Conservation (phyloP, 2,888 invertebrate species). For the Hypomecis punctinalis region DNA sequence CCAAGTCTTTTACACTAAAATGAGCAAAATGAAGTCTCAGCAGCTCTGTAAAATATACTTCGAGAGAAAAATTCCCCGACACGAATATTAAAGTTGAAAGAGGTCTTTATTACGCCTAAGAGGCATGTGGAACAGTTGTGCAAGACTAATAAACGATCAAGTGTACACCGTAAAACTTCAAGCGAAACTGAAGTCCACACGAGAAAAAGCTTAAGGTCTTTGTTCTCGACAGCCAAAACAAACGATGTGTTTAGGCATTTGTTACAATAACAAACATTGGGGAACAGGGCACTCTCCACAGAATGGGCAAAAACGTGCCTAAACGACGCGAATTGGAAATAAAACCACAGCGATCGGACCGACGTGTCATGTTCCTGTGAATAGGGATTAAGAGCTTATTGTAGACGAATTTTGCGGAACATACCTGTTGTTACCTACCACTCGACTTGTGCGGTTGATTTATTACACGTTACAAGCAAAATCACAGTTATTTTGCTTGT, state of each 20-base stretch:
- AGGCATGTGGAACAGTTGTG: constrained; percentile 58
- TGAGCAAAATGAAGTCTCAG: constrained; percentile 31
- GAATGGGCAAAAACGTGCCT: constrained; percentile 70
- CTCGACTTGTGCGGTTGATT: constrained; percentile 38
- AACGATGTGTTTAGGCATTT: constrained; percentile 74
- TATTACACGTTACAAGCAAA: constrained; percentile 32
- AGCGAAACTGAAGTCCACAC: constrained; percentile 62
- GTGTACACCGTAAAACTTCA: constrained; percentile 69
- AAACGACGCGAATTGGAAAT: constrained; percentile 68
- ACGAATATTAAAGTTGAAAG: constrained; percentile 45
- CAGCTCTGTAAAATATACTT: constrained; percentile 23
- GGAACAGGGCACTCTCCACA: constrained; percentile 52
- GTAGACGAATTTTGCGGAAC: constrained; percentile 65
- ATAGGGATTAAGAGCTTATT: constrained; percentile 73
- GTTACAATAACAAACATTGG: constrained; percentile 77
- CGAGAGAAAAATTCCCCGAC: constrained; percentile 18
- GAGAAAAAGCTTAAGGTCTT: constrained; percentile 71
- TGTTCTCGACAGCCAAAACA: constrained; percentile 82
- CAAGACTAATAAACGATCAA: constrained; percentile 59
- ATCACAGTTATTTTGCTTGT: constrained; percentile 32
- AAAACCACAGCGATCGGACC: constrained; percentile 58
- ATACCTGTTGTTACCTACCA: constrained; percentile 51
- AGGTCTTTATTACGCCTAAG: constrained; percentile 49
- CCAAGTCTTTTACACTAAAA: constrained; percentile 31
- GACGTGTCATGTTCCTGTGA: constrained; percentile 67